Base-by-base conservation (phyloP, 2,888 invertebrate species). In the Agrenia bidenticulata region DNA sequence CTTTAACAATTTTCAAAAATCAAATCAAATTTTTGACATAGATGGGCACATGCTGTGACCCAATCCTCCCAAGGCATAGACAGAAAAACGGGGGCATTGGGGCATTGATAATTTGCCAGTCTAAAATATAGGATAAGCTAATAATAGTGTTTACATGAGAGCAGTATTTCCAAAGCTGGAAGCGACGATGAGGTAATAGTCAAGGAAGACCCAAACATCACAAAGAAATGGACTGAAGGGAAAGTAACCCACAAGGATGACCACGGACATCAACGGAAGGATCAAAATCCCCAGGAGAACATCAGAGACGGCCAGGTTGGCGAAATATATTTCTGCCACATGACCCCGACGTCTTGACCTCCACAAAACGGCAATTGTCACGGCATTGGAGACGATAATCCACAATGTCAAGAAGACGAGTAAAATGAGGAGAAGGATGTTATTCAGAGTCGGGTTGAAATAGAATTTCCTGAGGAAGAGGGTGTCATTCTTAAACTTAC, bases 241-340 rank as follows among this genome's bases (percentile, higher is more conserved):
- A 45, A 75, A 75, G 27, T 74, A 73, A 0, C 73, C 73, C 9
- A 73, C 41, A 13, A 74, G 56, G 11, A 70, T 66, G 1, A 73
- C 73, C 2, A 70, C 54, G 23, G 67, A 70, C 75, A 75, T 75
- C n/a, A 73, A 69, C 2, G 75, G 75, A 24, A 75, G 67, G 37
- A 75, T 73, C 32, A 72, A 45, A 50, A 75, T 58, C 13, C 73
- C 75, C 21, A 73, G 50, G 1, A 74, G 63, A 27, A 71, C 61
- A 50, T 75, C 75, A 1, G 62, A 60, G 2, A 75, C 41, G 2
- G 69, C 67, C 37, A 75, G 63, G 58, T 72, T 73, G 17, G 66
- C 63, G 57, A 69, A 62, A 63, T 66, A 66, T 54, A 69, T 55
- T 39, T 74, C 73, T 49, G 69, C 69, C 37, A 69, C 56, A 37